Evolutionary conservation across 2,888 invertebrate species (phyloP).

Genomic region (Mythimna impura): DNA sequence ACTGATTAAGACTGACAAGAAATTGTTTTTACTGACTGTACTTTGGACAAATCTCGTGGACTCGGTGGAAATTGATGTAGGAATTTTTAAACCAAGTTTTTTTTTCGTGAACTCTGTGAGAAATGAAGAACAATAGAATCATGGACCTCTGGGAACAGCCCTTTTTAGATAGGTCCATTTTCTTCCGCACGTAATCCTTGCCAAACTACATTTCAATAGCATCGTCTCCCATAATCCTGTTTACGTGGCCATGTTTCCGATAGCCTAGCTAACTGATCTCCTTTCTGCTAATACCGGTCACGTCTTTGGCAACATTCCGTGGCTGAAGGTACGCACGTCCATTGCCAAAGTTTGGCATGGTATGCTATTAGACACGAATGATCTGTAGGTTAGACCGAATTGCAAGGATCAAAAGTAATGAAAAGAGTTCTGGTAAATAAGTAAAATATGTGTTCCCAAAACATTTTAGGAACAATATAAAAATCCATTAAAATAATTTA

Average conservation of each 20-base stretch:
- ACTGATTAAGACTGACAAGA: too few relatives aligned
- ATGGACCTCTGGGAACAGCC: too few relatives aligned
- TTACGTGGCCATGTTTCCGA: constrained; percentile 12
- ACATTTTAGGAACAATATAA: too few relatives aligned
- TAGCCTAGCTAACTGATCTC: constrained; percentile 13
- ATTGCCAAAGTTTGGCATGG: constrained; percentile 39
- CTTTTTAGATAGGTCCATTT: neutral
- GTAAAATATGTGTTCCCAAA: neutral
- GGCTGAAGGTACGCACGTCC: constrained; percentile 28
- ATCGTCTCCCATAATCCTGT: constrained; percentile 14
- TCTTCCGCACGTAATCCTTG: neutral
- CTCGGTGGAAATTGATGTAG: too few relatives aligned
- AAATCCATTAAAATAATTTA: too few relatives aligned
- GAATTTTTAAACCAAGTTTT: too few relatives aligned
- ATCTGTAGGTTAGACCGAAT: constrained; percentile 25
- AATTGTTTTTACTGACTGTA: too few relatives aligned
- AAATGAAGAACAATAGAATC: too few relatives aligned
- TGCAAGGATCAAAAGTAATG: constrained; percentile 1
- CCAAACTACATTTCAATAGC: constrained; percentile 11
- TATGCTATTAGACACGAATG: constrained; percentile 42
- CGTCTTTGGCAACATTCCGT: constrained; percentile 52
- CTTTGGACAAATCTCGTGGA: too few relatives aligned
- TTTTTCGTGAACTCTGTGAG: too few relatives aligned
- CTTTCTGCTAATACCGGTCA: constrained; percentile 8
- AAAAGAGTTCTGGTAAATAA: neutral